Base-by-base conservation (phyloP, 2,797 vertebrate genomes). In the Sebastes oblongus region DNA sequence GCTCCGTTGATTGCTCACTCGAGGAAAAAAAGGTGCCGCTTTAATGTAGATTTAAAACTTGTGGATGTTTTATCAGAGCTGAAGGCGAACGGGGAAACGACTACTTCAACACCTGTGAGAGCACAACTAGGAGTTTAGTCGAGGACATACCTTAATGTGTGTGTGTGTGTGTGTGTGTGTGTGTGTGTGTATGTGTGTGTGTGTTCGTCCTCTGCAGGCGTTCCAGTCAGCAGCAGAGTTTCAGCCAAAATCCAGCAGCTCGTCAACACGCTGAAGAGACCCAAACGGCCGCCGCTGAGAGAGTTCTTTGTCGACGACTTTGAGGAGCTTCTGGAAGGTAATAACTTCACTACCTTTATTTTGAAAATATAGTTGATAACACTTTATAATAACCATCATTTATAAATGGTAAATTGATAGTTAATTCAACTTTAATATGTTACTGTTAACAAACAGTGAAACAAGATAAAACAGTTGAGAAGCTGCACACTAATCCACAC, bases 231-330 rank as follows among this genome's bases (percentile, higher is more conserved):
- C 95, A 99, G 97, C 95, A 96, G 98, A 90, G 98, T 99, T 77
- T 99, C 98, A 12, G 98, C 98, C 70, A 99, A 99, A 92, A 99
- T 99, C 59, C 98, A 99, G 86, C 98, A 99, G 79, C 96, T 98
- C 58, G 98, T 99, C 91, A 99, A 98, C 94, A 99, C 98, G 2
- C 95, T 99, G 91, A 99, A 99, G 93, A 96, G 98, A 89, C 98
- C 98, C 52, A 98, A 96, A 18, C 86, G 95, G 1, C 98, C 98
- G 2, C 98, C 98, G 0, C 94, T 99, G 5, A 93, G 97, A 73
- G 98, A 99, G 93, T 99, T 99, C 82, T 99, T 99, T 75, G 98
- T 99, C 0, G 98, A 99, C 61, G 98, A 99, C 94, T 99, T 99
- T 77, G 98, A 99, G 91, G 98, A 99, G 91, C 97, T 99, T 14